Percentiles rank a stretch among this genome's conserved stretches.
These are phyloP conservation scores for Orthonychiurus folsomi DNA, from an alignment of 2,888 invertebrate species.

Conservation along the genomic window DNA sequence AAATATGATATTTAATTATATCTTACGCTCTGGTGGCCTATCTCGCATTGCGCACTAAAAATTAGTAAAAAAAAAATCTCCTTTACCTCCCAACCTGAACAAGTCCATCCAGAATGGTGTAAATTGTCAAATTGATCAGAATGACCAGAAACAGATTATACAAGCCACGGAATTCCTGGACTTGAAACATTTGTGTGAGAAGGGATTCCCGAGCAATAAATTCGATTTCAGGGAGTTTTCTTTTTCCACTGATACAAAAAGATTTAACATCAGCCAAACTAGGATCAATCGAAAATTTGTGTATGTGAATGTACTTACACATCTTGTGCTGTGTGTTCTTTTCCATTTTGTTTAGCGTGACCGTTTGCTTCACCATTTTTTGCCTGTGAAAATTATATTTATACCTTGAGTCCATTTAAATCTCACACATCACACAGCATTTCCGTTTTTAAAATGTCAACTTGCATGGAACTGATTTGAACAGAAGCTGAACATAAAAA, in stretches of 20 bases:
- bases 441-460: no score
- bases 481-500: no score
- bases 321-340: neutral
- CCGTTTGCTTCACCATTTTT: neutral
- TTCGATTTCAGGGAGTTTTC: constrained; percentile 16
- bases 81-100: constrained; percentile 19
- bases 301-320: neutral
- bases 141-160: constrained; percentile 25
- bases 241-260: neutral
- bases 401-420: no score
- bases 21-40: no score
- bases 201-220: constrained; percentile 17
- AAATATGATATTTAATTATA: no score
- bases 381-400: neutral
- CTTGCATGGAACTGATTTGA: no score
- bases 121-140: constrained; percentile 21
- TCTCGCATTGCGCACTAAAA: neutral
- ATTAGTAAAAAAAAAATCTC: neutral
- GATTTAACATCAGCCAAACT: no score
- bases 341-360: neutral
- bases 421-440: no score
- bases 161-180: constrained; percentile 20
- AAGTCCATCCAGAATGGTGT: constrained; percentile 13
- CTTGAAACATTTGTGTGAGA: constrained; percentile 20
- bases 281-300: no score